Base-by-base conservation (phyloP, 2,113 vertebrate genomes). In the Malurus cyaneus region DNA sequence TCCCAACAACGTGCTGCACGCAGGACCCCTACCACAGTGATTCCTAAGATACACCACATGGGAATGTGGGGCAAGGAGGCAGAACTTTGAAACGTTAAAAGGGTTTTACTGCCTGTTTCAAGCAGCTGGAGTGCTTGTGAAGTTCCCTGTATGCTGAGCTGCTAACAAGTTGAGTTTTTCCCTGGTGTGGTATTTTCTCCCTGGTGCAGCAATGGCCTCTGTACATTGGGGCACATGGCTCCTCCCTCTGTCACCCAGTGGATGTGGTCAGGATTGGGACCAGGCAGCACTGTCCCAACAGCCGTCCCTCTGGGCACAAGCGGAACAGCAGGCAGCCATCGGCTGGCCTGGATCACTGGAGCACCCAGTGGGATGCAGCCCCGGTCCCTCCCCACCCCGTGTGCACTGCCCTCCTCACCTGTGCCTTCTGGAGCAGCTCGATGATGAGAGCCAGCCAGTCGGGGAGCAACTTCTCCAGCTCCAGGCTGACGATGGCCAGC, bases 401-500 rank as follows among this genome's bases (percentile, higher is more conserved):
- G 6, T 0, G 8, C 1, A 0, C 60, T 8, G 46, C 15, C 50
- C 34, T 77, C 42, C 92, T 94, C 97, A 99, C 99, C 99, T 99
- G 98, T 89, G 98, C 98, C 97, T 98, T 99, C 92, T 98, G 98
- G 92, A 99, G 98, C 97, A 99, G 98, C 96, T 99, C 98, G 71
- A 99, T 98, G 97, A 99, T 98, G 92, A 99, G 98, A 96, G 98
- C 97, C 86, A 99, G 98, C 99, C 99, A 99, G 97, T 99, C 99
- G 61, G 99, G 99, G 96, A 98, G 98, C 85, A 99, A 98, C 91
- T 98, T 99, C 98, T 99, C 99, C 98, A 99, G 98, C 95, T 99
- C 98, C 98, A 99, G 97, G 95, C 98, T 99, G 98, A 99, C 89
- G 92, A 99, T 98, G 91, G 98, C 98, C 97, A 99, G 95, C 16